Base-by-base conservation (phyloP, 2,797 vertebrate genomes). In the Petrocephalus schoutedeni region DNA sequence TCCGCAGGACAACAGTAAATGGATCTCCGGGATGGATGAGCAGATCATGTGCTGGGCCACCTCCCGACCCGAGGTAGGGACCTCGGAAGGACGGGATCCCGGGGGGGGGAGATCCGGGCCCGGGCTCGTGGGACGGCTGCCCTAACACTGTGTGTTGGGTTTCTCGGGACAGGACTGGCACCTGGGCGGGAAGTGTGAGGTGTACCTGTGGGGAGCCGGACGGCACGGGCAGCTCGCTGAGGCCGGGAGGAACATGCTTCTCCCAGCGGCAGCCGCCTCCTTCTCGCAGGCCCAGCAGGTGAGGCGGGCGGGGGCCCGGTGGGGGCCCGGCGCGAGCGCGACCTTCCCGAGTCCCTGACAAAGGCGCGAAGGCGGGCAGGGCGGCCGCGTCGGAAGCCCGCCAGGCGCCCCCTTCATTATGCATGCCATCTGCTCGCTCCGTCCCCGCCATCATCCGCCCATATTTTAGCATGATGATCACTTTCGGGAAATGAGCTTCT, bases 21-120 rank as follows among this genome's bases (percentile, higher is more conserved):
- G 98, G 98, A 96, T 95, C 32, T 95, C 95, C 90, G 97, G 97
- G 23, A 95, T 98, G 96, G 98, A 99, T 91, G 98, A 99, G 87
- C 98, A 99, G 92, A 97, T 99, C 91, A 99, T 99, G 98, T 98
- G 97, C n/a, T 99, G 98, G 98, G 98, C 98, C 91, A 98, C 97
- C 0, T 97, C 97, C 2, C 96, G 96, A 93, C 98, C 98, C 58
- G 98, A 99, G 97, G 98, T 99, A 90, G 93, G 93, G 41, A 85
- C 3, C 56, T 58, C 7, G 9, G 14, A 21, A 87, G 5, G 3
- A 61, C 53, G 0, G 32, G 16, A 6, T 28, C 6, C 1, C 9
- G 59, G 2, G 2, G 41, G 41, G 12, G 64, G 32, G 64, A 23
- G 64, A 32, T 32, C 64, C 32, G 41, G 41, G 41, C 64, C 64